Conservation (phyloP, 2,797 vertebrate genomes). For the Coregonus suidteri region DNA sequence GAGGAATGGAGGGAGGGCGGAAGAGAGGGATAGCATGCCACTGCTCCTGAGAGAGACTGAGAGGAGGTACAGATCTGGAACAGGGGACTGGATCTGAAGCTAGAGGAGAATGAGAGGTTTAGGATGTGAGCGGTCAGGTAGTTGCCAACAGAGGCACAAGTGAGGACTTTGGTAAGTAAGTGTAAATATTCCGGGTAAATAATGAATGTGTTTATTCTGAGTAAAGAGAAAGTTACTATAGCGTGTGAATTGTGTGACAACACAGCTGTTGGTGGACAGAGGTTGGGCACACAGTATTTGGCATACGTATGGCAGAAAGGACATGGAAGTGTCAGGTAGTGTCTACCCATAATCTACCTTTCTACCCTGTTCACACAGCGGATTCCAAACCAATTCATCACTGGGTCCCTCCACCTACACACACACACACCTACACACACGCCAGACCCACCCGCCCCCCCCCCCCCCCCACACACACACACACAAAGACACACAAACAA, state of each 20-base stretch:
- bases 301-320: not conserved
- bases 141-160: slow-evolving; percentile 26
- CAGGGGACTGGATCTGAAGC: slow-evolving; percentile 21
- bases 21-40: not conserved
- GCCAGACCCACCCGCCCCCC: slow-evolving; percentile 2
- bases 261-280: not conserved
- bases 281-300: not conserved
- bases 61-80: not conserved
- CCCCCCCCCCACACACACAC: not conserved
- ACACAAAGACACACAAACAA: too few species aligned
- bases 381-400: slow-evolving; percentile 62
- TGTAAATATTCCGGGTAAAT: slow-evolving; percentile 3
- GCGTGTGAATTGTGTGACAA: not conserved
- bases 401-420: slow-evolving; percentile 26
- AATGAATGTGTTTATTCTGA: not conserved
- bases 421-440: too few species aligned
- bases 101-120: too few species aligned
- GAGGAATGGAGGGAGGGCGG: not conserved
- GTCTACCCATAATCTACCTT: slow-evolving; percentile 53
- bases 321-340: slow-evolving; percentile 46
- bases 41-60: not conserved
- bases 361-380: slow-evolving; percentile 35
- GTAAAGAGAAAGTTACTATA: not conserved
- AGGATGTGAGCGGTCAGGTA: not conserved
- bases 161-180: slow-evolving; percentile 15